Evolutionary conservation across 1,140 invertebrate genomes (phyloP).

Genomic region (Drosophila parabipectinata): DNA sequence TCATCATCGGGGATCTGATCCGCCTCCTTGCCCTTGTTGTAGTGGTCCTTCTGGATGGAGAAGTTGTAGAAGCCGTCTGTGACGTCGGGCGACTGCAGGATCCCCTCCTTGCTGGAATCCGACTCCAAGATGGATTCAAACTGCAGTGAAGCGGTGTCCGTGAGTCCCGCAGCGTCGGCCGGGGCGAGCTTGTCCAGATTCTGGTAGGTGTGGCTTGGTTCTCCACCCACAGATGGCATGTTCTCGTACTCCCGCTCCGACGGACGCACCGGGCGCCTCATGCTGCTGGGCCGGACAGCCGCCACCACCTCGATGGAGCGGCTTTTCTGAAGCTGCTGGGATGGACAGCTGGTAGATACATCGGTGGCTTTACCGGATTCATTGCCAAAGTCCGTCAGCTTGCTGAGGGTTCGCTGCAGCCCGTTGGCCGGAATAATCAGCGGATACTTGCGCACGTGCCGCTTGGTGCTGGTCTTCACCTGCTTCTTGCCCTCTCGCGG

Average conservation of each 20-base stretch:
- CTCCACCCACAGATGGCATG: constrained; percentile 48
- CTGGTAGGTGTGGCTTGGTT: constrained; percentile 67
- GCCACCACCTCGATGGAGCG: constrained; percentile 64
- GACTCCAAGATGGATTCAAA: constrained; percentile 81
- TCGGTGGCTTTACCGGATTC: constrained; percentile 11
- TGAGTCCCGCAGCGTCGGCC: constrained; percentile 69
- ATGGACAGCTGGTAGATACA: not conserved
- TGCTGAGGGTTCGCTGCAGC: constrained; percentile 87
- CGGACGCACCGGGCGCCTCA: constrained; percentile 29
- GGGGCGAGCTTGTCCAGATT: constrained; percentile 70
- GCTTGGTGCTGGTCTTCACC: constrained; percentile 87
- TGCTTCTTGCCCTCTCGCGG: constrained; percentile 91
- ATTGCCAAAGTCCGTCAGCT: constrained; percentile 84
- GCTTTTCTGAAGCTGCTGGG: constrained; percentile 15
- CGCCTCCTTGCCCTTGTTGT: constrained; percentile 73
- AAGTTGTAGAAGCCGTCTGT: constrained; percentile 83
- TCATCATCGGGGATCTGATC: constrained; percentile 75
- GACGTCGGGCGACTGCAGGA: constrained; percentile 74
- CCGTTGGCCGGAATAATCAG: constrained; percentile 91
- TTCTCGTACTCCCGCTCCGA: constrained; percentile 64
- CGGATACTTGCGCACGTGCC: constrained; percentile 94
- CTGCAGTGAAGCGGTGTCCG: constrained; percentile 79
- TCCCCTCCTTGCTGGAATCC: constrained; percentile 64
- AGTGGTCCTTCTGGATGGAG: constrained; percentile 82
- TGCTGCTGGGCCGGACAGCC: constrained; percentile 50